phyloP scores from a whole-genome alignment of 2,113 vertebrate species.

The Bucco capensis region DNA sequence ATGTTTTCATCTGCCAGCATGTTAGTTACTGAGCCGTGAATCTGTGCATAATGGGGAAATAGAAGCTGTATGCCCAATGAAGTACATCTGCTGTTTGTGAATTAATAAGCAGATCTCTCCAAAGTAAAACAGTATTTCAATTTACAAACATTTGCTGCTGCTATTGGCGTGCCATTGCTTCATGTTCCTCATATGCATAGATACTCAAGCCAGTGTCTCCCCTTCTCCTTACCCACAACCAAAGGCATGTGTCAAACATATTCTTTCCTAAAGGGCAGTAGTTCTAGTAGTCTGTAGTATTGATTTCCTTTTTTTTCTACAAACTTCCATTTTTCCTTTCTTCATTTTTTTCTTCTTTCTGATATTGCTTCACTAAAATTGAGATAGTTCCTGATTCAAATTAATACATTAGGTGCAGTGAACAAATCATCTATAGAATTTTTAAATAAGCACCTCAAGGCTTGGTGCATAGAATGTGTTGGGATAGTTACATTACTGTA shows the following conservation, averaged over 20 bases:
- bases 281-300: not conserved
- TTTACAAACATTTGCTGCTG: constrained; percentile 55
- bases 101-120: constrained; percentile 51
- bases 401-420: not conserved
- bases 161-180: not conserved
- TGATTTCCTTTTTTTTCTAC: not conserved
- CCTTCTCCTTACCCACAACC: not conserved
- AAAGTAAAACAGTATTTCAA: constrained; percentile 58
- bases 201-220: constrained; percentile 1
- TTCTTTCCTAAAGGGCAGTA: not conserved
- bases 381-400: not conserved
- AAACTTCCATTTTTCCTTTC: not conserved
- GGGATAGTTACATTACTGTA: not conserved
- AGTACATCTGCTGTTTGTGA: constrained; percentile 47
- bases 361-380: not conserved
- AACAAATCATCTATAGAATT: not conserved
- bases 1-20: constrained; percentile 47
- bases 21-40: constrained; percentile 57
- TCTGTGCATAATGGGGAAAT: constrained; percentile 54
- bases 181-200: not conserved
- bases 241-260: not conserved
- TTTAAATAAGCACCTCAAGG: not conserved
- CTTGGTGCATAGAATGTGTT: not conserved
- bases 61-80: constrained; percentile 21
- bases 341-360: not conserved